Evolutionary conservation across 2,888 invertebrate species (phyloP).

Genomic region (Dinocampus coccinellae): DNA sequence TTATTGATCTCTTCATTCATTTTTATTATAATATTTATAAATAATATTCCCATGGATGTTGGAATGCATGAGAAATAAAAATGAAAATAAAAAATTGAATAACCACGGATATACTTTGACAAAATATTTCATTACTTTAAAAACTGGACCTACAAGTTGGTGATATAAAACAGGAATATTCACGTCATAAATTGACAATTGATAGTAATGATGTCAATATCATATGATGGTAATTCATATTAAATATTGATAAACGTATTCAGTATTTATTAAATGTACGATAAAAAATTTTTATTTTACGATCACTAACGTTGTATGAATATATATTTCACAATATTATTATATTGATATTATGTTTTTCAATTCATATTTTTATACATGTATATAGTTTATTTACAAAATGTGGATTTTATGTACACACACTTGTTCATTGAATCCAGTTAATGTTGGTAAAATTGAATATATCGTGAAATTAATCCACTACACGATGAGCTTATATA

Average conservation of each 20-base stretch:
- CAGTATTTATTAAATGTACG: slow-evolving; percentile 45
- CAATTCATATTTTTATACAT: too few species aligned
- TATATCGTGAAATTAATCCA: background rate
- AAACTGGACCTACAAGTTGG: background rate
- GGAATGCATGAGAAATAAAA: background rate
- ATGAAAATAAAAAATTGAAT: too few species aligned
- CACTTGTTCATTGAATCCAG: background rate
- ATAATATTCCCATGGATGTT: background rate
- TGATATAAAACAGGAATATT: background rate
- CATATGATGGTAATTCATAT: slow-evolving; percentile 49
- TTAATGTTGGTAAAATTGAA: background rate
- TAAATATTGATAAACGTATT: slow-evolving; percentile 49
- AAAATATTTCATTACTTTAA: too few species aligned
- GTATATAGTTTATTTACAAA: background rate
- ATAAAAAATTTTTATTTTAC: slow-evolving; percentile 49
- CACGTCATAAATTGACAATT: slow-evolving; percentile 25
- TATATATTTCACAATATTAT: background rate
- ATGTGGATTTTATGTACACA: background rate
- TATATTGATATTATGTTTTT: too few species aligned
- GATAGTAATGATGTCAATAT: slow-evolving; percentile 44
- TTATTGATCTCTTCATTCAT: too few species aligned
- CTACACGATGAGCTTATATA: background rate
- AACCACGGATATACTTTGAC: too few species aligned
- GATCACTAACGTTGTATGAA: slow-evolving; percentile 15
- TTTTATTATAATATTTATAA: background rate